Evolutionary conservation across 2,113 vertebrate species (phyloP).

Genomic region (Bettongia penicillata): DNA sequence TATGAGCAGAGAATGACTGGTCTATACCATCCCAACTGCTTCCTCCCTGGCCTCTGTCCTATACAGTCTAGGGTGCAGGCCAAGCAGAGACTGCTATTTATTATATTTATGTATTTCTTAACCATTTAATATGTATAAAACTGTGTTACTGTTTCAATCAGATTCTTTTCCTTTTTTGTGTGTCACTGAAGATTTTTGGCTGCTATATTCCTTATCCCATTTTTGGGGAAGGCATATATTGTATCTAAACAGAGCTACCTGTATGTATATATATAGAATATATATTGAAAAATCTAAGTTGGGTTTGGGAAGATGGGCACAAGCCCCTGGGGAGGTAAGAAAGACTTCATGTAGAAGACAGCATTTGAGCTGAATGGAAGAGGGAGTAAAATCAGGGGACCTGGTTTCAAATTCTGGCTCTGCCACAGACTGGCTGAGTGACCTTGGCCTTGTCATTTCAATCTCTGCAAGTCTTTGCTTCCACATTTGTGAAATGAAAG

Average conservation of each 20-base stretch:
- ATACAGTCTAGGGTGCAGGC: not conserved
- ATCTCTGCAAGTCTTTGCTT: not conserved
- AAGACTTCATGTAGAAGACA: not conserved
- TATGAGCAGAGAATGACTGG: not conserved
- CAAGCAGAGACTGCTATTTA: not conserved
- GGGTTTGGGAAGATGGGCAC: not conserved
- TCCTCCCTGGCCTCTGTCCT: not conserved
- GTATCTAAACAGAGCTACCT: not conserved
- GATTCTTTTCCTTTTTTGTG: not conserved
- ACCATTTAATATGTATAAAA: not conserved
- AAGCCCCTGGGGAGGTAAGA: not conserved
- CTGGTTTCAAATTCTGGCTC: not conserved
- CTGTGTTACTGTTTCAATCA: not conserved
- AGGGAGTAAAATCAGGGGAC: not conserved
- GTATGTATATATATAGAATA: not conserved
- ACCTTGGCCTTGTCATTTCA: not conserved
- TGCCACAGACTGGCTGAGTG: not conserved
- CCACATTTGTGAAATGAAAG: not conserved
- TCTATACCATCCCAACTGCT: not conserved
- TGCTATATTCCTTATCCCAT: not conserved
- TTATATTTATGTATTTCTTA: not conserved
- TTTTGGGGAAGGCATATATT: not conserved
- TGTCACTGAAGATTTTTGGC: not conserved
- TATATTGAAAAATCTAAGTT: not conserved
- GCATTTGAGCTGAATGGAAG: not conserved